Conservation (phyloP, 2,113 vertebrate genomes). For the Morone saxatilis region DNA sequence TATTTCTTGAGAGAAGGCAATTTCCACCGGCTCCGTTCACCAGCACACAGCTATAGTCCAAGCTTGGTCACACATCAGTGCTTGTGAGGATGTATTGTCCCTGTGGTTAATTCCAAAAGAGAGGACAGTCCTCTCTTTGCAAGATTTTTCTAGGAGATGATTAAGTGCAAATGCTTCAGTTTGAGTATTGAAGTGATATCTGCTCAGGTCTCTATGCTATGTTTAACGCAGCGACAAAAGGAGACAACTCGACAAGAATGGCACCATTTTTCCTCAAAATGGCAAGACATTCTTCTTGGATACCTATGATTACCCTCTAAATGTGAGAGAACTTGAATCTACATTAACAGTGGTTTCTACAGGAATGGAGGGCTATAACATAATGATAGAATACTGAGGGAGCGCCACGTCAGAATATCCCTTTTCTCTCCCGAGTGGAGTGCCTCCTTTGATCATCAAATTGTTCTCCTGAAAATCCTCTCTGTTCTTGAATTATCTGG, state of each 20-base stretch:
- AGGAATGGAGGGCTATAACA: slow-evolving; percentile 47
- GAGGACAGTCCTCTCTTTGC: slow-evolving; percentile 20
- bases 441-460: slow-evolving; percentile 81
- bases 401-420: slow-evolving; percentile 61
- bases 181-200: slow-evolving; percentile 34
- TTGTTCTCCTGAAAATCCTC: slow-evolving; percentile 81
- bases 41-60: slow-evolving; percentile 42
- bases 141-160: slow-evolving; percentile 16
- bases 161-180: slow-evolving; percentile 21
- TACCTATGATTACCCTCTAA: slow-evolving; percentile 50
- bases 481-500: slow-evolving; percentile 80
- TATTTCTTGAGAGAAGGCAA: slow-evolving; percentile 71
- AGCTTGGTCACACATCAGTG: slow-evolving; percentile 65
- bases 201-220: not conserved
- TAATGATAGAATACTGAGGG: slow-evolving; percentile 63
- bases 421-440: slow-evolving; percentile 61
- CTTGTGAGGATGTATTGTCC: slow-evolving; percentile 51
- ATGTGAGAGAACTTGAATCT: slow-evolving; percentile 44
- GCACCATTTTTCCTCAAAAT: not conserved
- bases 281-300: slow-evolving; percentile 12
- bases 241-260: slow-evolving; percentile 1
- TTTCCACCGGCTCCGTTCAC: slow-evolving; percentile 68
- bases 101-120: slow-evolving; percentile 40
- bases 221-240: not conserved
- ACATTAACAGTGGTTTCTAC: slow-evolving; percentile 42